These are phyloP conservation scores for Lasioglossum malachurum DNA, from an alignment of 2,888 invertebrate species.

Conservation along the genomic window DNA sequence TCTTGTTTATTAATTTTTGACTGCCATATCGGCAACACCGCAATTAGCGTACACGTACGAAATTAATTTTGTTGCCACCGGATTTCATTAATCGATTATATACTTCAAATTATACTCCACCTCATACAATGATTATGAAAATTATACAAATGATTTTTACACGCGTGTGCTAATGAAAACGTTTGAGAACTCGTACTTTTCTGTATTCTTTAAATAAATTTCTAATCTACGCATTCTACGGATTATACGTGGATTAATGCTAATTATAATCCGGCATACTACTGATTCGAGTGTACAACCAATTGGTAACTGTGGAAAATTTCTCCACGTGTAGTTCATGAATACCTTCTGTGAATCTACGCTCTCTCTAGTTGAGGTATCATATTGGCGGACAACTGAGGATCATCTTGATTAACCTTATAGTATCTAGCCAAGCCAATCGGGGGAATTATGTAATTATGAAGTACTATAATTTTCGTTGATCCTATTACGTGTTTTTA, in stretches of 20 bases:
- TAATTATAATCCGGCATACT: background rate
- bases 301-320: conserved; percentile 1
- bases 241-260: background rate
- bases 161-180: background rate
- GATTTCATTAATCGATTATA: background rate
- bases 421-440: background rate
- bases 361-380: background rate
- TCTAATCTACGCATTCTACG: background rate
- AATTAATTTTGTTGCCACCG: background rate
- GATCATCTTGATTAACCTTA: conserved; percentile 49
- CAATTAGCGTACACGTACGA: background rate
- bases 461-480: conserved; percentile 18
- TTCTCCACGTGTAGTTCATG: background rate
- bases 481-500: conserved; percentile 17
- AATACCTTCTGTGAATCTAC: conserved; percentile 8
- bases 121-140: background rate
- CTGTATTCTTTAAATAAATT: no score
- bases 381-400: conserved; percentile 29
- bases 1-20: background rate
- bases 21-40: background rate
- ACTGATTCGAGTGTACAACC: background rate
- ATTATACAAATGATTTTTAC: background rate
- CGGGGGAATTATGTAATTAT: conserved; percentile 31
- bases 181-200: background rate
- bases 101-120: background rate